These are phyloP conservation scores for Loripinus fragilis DNA, from an alignment of 2,888 invertebrate species.

Conservation along the genomic window DNA sequence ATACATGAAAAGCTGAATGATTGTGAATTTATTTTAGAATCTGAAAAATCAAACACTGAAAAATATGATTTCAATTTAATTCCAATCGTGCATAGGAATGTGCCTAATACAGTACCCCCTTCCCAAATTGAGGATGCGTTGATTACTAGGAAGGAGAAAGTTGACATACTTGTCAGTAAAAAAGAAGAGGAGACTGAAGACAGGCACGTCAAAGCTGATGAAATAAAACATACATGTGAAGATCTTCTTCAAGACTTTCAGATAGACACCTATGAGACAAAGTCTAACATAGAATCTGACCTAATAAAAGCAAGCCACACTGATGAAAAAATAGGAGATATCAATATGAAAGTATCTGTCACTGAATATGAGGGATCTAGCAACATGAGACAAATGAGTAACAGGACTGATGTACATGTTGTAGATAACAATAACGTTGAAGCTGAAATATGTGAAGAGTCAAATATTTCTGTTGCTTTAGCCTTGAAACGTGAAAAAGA, in stretches of 20 bases:
- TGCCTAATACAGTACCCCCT: too few relatives aligned
- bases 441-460: slow-evolving; percentile 49
- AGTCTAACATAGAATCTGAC: too few relatives aligned
- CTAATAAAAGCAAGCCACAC: too few relatives aligned
- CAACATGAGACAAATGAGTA: slow-evolving; percentile 5
- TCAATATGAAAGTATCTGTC: neutral
- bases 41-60: too few relatives aligned
- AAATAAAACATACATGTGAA: neutral
- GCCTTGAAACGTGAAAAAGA: slow-evolving; percentile 40
- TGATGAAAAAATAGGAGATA: too few relatives aligned
- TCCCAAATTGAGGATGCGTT: too few relatives aligned
- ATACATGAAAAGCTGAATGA: too few relatives aligned
- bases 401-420: neutral
- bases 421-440: neutral
- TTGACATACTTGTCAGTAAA: too few relatives aligned
- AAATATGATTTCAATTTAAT: too few relatives aligned
- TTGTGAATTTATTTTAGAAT: too few relatives aligned
- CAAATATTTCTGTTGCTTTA: slow-evolving; percentile 51
- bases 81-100: too few relatives aligned
- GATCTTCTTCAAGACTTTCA: slow-evolving; percentile 1
- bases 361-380: neutral
- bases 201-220: neutral
- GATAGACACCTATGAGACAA: slow-evolving; percentile 19
- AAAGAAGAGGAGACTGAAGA: neutral
- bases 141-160: too few relatives aligned